Evolutionary conservation across 92 coral and sea anemone species (phyloP).

Genomic region (Epizoanthus rinbou): DNA sequence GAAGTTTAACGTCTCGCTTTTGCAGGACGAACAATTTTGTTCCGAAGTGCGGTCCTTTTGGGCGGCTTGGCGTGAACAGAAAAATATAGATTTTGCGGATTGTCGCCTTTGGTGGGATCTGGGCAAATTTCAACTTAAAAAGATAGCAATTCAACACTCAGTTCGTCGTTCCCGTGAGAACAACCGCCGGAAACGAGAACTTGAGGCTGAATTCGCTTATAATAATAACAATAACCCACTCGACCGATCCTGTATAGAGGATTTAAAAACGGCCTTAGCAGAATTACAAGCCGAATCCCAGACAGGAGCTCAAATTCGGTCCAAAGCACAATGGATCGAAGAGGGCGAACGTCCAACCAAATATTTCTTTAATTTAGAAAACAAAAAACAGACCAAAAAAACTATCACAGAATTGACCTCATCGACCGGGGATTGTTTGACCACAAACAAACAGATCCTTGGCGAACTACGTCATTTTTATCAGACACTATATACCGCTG

Average conservation of each 20-base stretch:
- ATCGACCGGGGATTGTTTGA: background rate
- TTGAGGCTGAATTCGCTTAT: background rate
- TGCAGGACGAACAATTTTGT: no score
- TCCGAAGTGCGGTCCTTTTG: no score
- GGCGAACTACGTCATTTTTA: slow-evolving; percentile 32
- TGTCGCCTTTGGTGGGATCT: slow-evolving; percentile 14
- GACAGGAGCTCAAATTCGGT: background rate
- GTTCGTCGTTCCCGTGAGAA: background rate
- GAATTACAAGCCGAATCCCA: slow-evolving; percentile 8
- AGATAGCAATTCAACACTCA: background rate
- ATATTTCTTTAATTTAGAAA: slow-evolving; percentile 1
- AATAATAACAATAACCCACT: background rate
- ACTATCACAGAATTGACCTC: slow-evolving; percentile 1
- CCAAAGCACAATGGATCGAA: background rate
- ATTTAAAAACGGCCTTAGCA: slow-evolving; percentile 10
- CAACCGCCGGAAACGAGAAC: background rate
- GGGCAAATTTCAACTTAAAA: background rate
- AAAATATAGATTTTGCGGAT: no score
- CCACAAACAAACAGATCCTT: background rate
- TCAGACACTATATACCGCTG: slow-evolving; percentile 25
- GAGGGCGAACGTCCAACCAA: slow-evolving; percentile 9
- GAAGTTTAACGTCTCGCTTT: no score
- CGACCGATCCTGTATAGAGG: background rate
- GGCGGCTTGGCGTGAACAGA: no score
- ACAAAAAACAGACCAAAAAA: background rate